Evolutionary conservation across 2,888 invertebrate species (phyloP), one percentile per base, ranked within the genome.

Genomic region (Cantharis lateralis): DNA sequence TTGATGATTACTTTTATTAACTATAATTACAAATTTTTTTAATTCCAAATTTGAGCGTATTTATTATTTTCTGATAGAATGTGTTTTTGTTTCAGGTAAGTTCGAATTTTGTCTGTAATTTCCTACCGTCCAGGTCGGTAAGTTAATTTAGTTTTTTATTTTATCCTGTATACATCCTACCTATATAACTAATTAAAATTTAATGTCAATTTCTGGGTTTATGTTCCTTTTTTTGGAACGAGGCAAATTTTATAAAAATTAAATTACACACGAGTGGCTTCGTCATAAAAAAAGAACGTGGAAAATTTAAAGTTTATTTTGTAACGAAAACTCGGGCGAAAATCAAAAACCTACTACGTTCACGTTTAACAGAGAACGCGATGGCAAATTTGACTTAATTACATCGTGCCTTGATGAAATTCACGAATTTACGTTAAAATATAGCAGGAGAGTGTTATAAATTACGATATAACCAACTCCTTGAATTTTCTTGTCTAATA

Each of bases 301-400:
- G 48, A 48, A n/a, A 48, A 48, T 48, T 48, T 48, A 48, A n/a
- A 48, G 48, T 48, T 48, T 7, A 48, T 48, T 48, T 48, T 48
- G 48, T 48, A 48, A 48, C 48, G 48, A 48, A 48, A 48, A 48
- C 48, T n/a, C 48, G 48, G n/a, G n/a, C 4, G 48, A 48, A 48
- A 48, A 48, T 48, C 48, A 48, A 48, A 48, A 48, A 48, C 48
- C 48, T n/a, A 48, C 48, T 48, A n/a, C 48, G 48, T n/a, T 48
- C 48, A 48, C 48, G 48, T 48, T 71, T 71, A 62, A 32, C 48
- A 70, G 66, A 71, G 68, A 62, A 71, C 68, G 62, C 18, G 64
- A 66, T 66, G 71, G 68, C 71, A 75, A 75, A 75, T 71, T 71
- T 71, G 62, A 71, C 71, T 71, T 75, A 75, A 75, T 75, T 75